These are phyloP conservation scores for Pampus argenteus DNA, from an alignment of 2,797 vertebrate genomes.

Conservation along the genomic window DNA sequence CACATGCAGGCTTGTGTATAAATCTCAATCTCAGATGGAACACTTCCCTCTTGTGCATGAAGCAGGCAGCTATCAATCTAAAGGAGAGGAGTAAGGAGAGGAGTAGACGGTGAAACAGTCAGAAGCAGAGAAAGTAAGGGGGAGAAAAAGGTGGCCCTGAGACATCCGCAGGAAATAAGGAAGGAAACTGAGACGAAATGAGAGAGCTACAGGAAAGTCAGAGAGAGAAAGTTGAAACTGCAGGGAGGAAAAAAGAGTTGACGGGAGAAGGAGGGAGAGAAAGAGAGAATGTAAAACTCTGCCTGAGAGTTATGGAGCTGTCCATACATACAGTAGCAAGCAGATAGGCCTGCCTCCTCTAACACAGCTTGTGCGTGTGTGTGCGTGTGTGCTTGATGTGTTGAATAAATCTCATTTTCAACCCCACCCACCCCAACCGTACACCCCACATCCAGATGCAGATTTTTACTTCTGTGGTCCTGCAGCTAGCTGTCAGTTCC, in stretches of 20 bases:
- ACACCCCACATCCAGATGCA: conserved; percentile 12
- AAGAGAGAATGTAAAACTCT: conserved; percentile 40
- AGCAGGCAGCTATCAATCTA: conserved; percentile 74
- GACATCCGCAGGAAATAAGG: conserved; percentile 43
- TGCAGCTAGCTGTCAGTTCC: conserved; percentile 33
- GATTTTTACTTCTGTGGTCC: conserved; percentile 30
- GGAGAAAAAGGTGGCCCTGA: conserved; percentile 42
- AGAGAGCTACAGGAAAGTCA: conserved; percentile 41
- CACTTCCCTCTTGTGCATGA: conserved; percentile 62
- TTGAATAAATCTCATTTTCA: conserved; percentile 53
- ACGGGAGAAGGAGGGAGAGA: conserved; percentile 32
- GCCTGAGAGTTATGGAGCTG: conserved; percentile 60
- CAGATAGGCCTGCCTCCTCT: conserved; percentile 47
- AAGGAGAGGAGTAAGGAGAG: conserved; percentile 27
- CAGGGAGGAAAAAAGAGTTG: conserved; percentile 42
- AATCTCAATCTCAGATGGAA: conserved; percentile 67
- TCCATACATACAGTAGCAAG: conserved; percentile 52
- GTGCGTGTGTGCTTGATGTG: conserved; percentile 37
- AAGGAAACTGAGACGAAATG: conserved; percentile 27
- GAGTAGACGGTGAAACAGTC: conserved; percentile 26
- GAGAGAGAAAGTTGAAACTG: conserved; percentile 43
- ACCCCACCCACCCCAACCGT: not conserved
- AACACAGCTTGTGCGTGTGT: conserved; percentile 22
- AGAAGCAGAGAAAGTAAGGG: conserved; percentile 39
- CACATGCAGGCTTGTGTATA: conserved; percentile 39